A percentile compares a stretch with the other conserved stretches of the same genome.
Conservation (phyloP, 2,888 invertebrate species). For the Torymus aiolomorphi region DNA sequence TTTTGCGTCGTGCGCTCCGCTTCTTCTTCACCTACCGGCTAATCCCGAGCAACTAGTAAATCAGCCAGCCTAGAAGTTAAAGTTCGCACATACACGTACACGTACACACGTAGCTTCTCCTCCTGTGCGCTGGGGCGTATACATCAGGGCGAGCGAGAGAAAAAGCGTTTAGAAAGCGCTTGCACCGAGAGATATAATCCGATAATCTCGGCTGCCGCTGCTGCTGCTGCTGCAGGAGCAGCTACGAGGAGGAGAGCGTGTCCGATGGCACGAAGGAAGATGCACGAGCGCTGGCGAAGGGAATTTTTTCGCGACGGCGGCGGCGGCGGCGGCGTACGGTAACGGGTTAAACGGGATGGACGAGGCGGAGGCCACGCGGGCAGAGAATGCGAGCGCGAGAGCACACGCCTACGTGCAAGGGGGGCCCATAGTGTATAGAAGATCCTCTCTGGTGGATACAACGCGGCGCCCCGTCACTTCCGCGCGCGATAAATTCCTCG, state of each 20-base stretch:
- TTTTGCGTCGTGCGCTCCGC: background rate
- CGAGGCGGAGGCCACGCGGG: constrained; percentile 62
- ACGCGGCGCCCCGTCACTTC: constrained; percentile 58
- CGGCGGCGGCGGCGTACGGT: constrained; percentile 58
- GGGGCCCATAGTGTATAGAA: too few species aligned
- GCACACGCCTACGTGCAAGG: constrained; percentile 17
- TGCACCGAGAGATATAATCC: constrained; percentile 60
- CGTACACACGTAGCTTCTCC: background rate
- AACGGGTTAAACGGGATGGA: constrained; percentile 71
- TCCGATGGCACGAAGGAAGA: constrained; percentile 58
- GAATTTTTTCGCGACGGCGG: constrained; percentile 61
- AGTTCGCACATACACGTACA: background rate
- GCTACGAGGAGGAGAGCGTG: constrained; percentile 58
- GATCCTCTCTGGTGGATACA: too few species aligned
- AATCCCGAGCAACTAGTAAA: background rate
- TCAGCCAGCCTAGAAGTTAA: background rate
- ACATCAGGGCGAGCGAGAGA: background rate
- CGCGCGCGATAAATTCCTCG: constrained; percentile 49
- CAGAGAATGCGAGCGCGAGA: constrained; percentile 61
- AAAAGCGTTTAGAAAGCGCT: constrained; percentile 61
- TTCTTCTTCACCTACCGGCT: background rate
- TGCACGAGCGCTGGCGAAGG: constrained; percentile 54
- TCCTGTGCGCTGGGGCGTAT: too few species aligned
- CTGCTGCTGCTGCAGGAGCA: constrained; percentile 14
- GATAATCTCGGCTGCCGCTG: constrained; percentile 60